These are phyloP conservation scores for Acanthopagrus latus DNA, from an alignment of 2,797 vertebrate species.

Conservation along the genomic window DNA sequence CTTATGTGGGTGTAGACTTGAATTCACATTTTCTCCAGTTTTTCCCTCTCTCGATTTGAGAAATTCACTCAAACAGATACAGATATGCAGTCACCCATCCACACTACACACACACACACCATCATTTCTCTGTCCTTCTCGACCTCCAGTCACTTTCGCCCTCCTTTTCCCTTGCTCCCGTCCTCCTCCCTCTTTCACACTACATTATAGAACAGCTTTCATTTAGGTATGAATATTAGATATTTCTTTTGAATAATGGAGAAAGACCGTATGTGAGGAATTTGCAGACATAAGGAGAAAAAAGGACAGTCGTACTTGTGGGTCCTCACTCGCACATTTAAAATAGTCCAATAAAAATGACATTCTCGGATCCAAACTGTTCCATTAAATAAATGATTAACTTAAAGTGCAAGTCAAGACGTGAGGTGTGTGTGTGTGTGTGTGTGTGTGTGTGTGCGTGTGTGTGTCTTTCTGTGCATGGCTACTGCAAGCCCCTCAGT, in stretches of 20 bases:
- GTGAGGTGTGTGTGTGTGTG: constrained; percentile 24
- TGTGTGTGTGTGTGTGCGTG: neutral
- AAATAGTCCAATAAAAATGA: constrained; percentile 79
- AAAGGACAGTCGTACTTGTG: constrained; percentile 53
- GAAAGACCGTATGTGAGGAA: constrained; percentile 71
- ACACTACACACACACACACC: constrained; percentile 3
- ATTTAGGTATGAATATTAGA: constrained; percentile 86
- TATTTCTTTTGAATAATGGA: constrained; percentile 82
- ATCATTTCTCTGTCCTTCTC: constrained; percentile 13
- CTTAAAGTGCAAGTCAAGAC: constrained; percentile 68
- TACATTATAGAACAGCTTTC: constrained; percentile 85
- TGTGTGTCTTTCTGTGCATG: constrained; percentile 14
- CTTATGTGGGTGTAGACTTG: constrained; percentile 2
- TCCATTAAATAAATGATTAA: constrained; percentile 81
- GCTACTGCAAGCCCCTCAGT: constrained; percentile 10
- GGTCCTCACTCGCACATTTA: constrained; percentile 68
- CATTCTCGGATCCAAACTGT: constrained; percentile 73
- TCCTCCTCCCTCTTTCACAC: constrained; percentile 64
- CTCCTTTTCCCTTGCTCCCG: constrained; percentile 62
- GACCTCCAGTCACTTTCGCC: constrained; percentile 44
- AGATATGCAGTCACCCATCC: constrained; percentile 28
- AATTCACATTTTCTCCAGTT: neutral
- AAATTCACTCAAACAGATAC: constrained; percentile 20
- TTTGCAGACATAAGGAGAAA: constrained; percentile 73
- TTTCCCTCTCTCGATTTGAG: neutral